Evolutionary conservation across 2,113 vertebrate genomes (phyloP).

Genomic region (Callochromis pleurospilus): DNA sequence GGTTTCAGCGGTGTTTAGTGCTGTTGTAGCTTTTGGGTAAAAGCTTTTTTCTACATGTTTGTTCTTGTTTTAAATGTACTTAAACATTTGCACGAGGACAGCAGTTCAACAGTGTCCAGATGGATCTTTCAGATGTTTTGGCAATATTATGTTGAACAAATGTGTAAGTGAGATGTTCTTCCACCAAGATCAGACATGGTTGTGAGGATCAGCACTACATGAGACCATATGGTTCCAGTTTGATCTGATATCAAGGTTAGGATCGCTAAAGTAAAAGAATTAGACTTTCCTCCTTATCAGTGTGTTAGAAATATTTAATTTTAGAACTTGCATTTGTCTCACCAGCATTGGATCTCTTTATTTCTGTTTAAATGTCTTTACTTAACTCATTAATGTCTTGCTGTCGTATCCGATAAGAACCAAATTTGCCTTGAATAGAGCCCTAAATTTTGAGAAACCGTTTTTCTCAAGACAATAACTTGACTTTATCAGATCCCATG

Average conservation of each 20-base stretch:
- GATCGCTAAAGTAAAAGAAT: background rate
- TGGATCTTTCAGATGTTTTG: background rate
- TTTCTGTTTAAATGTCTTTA: background rate
- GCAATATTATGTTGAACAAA: background rate
- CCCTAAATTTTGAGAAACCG: background rate
- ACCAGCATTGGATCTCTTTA: background rate
- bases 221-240: background rate
- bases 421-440: background rate
- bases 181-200: background rate
- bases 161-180: background rate
- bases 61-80: background rate
- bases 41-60: background rate
- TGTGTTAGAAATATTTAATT: background rate
- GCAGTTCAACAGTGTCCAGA: background rate
- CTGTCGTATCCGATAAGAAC: background rate
- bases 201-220: background rate
- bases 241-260: background rate
- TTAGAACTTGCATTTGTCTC: background rate
- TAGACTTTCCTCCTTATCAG: background rate
- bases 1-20: background rate
- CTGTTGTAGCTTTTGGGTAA: background rate
- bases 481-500: background rate
- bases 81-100: background rate
- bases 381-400: background rate
- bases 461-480: background rate